Conservation (phyloP, 2,797 vertebrate genomes). For the Microctenopoma steveboyesi region DNA sequence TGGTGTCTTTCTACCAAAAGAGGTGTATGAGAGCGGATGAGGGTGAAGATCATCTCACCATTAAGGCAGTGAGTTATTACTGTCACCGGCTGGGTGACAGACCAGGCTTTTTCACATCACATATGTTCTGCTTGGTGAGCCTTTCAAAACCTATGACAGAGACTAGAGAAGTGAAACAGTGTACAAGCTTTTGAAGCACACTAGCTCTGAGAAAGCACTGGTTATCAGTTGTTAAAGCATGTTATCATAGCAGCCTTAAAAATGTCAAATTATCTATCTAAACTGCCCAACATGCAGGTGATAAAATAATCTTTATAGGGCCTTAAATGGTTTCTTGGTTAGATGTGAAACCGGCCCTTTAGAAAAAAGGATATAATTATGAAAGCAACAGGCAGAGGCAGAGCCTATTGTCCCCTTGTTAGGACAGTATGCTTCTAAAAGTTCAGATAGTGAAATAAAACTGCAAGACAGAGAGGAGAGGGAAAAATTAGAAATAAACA, state of each 20-base stretch:
- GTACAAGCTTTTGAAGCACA: slow-evolving; percentile 32
- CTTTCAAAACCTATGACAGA: slow-evolving; percentile 68
- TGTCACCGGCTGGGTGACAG: slow-evolving; percentile 80
- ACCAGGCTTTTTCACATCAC: slow-evolving; percentile 66
- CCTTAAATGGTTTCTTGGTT: slow-evolving; percentile 17
- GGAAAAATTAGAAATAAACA: slow-evolving; percentile 39
- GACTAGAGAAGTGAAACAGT: slow-evolving; percentile 33
- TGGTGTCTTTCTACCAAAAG: slow-evolving; percentile 66
- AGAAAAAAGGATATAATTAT: slow-evolving; percentile 2
- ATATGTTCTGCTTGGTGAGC: slow-evolving; percentile 75
- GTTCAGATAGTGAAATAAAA: slow-evolving; percentile 34
- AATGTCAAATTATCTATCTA: slow-evolving; percentile 17
- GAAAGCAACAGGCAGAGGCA: neutral
- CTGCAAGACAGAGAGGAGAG: slow-evolving; percentile 31
- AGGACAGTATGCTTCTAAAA: slow-evolving; percentile 82
- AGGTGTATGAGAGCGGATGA: slow-evolving; percentile 57
- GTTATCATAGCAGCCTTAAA: neutral
- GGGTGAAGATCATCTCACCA: slow-evolving; percentile 74
- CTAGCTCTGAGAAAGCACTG: slow-evolving; percentile 13
- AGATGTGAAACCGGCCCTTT: slow-evolving; percentile 68
- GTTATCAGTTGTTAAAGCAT: neutral
- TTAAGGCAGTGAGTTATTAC: slow-evolving; percentile 80
- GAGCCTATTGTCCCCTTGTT: slow-evolving; percentile 79
- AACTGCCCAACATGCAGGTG: slow-evolving; percentile 16
- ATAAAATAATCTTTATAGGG: slow-evolving; percentile 3